Base-by-base conservation (phyloP, 2,113 vertebrate genomes). In the Aldabrachelys gigantea region DNA sequence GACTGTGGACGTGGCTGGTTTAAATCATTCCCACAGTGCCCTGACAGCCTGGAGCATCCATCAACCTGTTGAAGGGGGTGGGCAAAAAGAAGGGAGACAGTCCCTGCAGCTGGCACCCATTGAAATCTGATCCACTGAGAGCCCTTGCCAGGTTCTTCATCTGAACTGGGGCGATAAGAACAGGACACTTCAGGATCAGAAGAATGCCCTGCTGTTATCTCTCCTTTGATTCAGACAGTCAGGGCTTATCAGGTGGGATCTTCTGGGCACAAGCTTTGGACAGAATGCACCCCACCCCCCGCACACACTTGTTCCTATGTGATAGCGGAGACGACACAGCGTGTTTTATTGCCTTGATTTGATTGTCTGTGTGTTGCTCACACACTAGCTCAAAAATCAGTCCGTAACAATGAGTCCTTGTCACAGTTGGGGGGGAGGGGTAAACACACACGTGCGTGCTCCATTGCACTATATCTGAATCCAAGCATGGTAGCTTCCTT, bases 111-210 rank as follows among this genome's bases (percentile, higher is more conserved):
- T 38, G 8, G 72, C 3, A 22, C 72, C 72, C 38, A 25, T 25
- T 76, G 72, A 76, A 76, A 89, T 24, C 56, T 11, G 29, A 19
- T 57, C 56, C 38, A 6, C 0, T 21, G 35, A 35, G 87, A 82
- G 57, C 49, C 38, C 1, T 16, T 89, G n/a, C 76, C 6, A 82
- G 47, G 11, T 9, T 50, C 41, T 87, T 25, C 44, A 8, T 56
- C 87, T 94, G 79, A 75, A 82, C 19, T 22, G 9, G 59, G 24
- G 10, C 38, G 95, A 96, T 94, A 96, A 96, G 92, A 94, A 85
- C 6, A 85, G 54, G 87, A 54, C 4, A 24, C 14, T 72, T 62
- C 31, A 24, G 75, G n/a, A 25, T 21, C 56, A 50, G 65, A 87
- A 78, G 57, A 11, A 80, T 29, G 84, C 41, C 38, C 12, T 29